Conservation (phyloP, 2,113 vertebrate species). For the Prunella fulvescens region DNA sequence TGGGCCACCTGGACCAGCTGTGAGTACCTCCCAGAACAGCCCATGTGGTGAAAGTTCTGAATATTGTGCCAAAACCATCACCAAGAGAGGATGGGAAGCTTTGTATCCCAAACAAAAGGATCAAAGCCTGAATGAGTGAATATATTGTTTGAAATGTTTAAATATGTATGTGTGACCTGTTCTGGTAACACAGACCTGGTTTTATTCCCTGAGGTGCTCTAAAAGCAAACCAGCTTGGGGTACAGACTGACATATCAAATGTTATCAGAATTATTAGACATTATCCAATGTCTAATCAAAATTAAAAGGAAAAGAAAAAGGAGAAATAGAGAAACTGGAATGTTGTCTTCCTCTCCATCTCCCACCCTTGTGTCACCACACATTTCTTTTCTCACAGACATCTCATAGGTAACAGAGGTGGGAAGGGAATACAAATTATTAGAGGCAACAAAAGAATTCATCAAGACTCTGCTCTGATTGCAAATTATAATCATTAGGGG, state of each 20-base stretch:
- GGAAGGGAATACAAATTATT: not conserved
- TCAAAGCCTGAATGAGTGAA: not conserved
- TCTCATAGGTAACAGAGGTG: not conserved
- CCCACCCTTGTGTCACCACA: not conserved
- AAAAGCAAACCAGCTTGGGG: not conserved
- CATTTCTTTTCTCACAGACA: not conserved
- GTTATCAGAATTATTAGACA: not conserved
- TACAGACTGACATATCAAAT: not conserved
- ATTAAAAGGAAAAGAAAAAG: not conserved
- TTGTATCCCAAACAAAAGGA: not conserved
- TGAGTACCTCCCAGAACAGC: conserved; percentile 71
- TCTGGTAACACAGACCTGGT: not conserved
- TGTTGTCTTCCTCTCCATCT: not conserved
- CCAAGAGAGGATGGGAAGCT: not conserved
- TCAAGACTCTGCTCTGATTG: not conserved
- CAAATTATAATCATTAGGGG: not conserved
- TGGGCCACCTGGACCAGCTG: conserved; percentile 86
- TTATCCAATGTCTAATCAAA: not conserved
- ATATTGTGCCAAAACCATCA: not conserved
- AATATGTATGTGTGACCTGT: not conserved
- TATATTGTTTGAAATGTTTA: not conserved
- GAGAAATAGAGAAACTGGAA: not conserved
- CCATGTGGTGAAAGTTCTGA: rapidly evolving
- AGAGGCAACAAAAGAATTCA: not conserved
- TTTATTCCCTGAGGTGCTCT: not conserved